These are phyloP conservation scores for Selenia dentaria DNA, from an alignment of 2,888 invertebrate species.

Conservation along the genomic window DNA sequence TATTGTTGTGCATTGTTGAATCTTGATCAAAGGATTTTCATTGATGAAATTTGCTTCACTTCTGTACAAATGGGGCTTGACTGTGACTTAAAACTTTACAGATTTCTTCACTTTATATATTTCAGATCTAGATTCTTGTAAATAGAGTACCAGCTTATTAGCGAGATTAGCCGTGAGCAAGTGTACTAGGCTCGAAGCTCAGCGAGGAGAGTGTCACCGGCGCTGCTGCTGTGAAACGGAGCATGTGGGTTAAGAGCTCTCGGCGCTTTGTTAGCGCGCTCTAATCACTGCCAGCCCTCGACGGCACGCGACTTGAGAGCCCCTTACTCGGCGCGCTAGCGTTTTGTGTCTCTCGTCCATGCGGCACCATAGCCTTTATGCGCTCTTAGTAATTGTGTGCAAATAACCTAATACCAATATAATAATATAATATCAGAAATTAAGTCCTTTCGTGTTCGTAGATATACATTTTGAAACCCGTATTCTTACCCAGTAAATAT, in stretches of 20 bases:
- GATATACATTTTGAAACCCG: no score
- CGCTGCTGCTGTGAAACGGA: slow-evolving; percentile 75
- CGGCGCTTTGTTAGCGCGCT: slow-evolving; percentile 81
- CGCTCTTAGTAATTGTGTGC: slow-evolving; percentile 47
- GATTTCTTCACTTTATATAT: no score
- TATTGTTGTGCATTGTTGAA: slow-evolving; percentile 53
- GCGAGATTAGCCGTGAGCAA: slow-evolving; percentile 62
- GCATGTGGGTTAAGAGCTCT: slow-evolving; percentile 82
- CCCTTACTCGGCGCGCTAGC: slow-evolving; percentile 67
- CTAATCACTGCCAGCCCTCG: slow-evolving; percentile 80
- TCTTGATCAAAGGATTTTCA: slow-evolving; percentile 49
- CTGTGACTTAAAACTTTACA: no score
- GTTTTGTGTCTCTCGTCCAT: slow-evolving; percentile 75
- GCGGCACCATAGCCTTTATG: slow-evolving; percentile 58
- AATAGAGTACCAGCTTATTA: slow-evolving; percentile 1
- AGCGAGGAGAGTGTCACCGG: slow-evolving; percentile 64
- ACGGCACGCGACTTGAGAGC: slow-evolving; percentile 71
- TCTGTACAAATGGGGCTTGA: no score
- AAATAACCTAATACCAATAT: no score
- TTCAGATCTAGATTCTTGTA: no score
- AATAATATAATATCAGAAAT: no score
- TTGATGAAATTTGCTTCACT: slow-evolving; percentile 36
- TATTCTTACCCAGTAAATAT: no score
- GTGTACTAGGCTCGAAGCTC: slow-evolving; percentile 65
- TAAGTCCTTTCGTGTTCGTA: no score